Percentiles rank a stretch among this genome's conserved stretches.
These are phyloP conservation scores for Drosophila lacteicornis DNA, from an alignment of 1,140 invertebrate genomes.

Conservation along the genomic window DNA sequence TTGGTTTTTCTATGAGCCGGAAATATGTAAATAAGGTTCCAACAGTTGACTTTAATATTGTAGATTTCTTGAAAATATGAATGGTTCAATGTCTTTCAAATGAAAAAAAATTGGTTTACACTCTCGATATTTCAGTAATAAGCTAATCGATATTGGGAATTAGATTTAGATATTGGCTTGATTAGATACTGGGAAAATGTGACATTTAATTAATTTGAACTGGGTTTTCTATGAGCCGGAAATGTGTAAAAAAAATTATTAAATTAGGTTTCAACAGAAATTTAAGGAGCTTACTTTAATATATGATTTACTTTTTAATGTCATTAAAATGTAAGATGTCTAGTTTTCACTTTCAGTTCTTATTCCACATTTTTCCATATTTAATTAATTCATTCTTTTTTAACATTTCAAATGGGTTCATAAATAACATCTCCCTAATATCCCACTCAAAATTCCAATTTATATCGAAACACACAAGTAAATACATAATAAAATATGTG, in stretches of 20 bases:
- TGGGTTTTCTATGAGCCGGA: neutral
- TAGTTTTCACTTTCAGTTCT: neutral
- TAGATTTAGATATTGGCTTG: too few relatives aligned
- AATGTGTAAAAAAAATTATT: neutral
- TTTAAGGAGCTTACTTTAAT: neutral
- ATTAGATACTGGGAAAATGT: neutral
- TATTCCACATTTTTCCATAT: too few relatives aligned
- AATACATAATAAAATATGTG: neutral
- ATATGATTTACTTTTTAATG: neutral
- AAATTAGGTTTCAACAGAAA: neutral
- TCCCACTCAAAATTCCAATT: neutral
- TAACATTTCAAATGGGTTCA: too few relatives aligned
- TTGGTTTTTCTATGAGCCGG: neutral
- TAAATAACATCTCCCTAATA: neutral
- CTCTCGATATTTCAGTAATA: too few relatives aligned
- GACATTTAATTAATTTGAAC: neutral
- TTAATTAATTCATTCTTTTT: too few relatives aligned
- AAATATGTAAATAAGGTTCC: neutral
- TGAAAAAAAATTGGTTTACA: too few relatives aligned
- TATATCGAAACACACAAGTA: too few relatives aligned
- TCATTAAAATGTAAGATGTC: neutral
- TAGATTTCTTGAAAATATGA: too few relatives aligned
- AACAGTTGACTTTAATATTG: neutral
- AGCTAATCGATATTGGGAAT: too few relatives aligned
- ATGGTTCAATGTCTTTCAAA: too few relatives aligned